Evolutionary conservation across 2,797 vertebrate genomes (phyloP).

Genomic region (Gobio occitaniae): DNA sequence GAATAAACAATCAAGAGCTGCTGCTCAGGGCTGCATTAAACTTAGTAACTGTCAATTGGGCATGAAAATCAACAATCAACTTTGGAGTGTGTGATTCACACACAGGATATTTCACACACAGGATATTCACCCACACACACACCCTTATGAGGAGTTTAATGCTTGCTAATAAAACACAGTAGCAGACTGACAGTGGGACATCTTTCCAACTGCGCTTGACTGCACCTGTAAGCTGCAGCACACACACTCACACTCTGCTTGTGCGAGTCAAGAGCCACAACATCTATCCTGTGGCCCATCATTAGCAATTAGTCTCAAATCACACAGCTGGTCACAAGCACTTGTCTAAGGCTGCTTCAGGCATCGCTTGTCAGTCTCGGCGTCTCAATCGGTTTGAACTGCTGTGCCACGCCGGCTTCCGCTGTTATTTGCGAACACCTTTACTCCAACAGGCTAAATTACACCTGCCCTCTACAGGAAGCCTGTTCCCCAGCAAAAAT

Average conservation of each 20-base stretch:
- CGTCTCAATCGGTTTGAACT: constrained; percentile 1
- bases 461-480: constrained; percentile 30
- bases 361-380: constrained; percentile 18
- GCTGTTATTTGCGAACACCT: constrained; percentile 8
- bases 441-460: constrained; percentile 10
- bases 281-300: constrained; percentile 48
- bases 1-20: not conserved
- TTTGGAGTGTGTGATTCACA: not conserved
- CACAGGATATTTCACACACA: constrained; percentile 5
- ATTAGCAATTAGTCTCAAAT: constrained; percentile 46
- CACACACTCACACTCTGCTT: not conserved
- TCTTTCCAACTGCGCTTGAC: constrained; percentile 20
- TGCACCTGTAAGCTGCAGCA: constrained; percentile 38
- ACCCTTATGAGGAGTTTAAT: constrained; percentile 27
- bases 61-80: not conserved
- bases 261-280: not conserved
- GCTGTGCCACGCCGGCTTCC: not conserved
- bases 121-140: constrained; percentile 7
- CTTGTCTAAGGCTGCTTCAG: constrained; percentile 35
- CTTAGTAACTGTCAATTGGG: not conserved
- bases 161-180: constrained; percentile 60
- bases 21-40: constrained; percentile 4
- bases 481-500: not conserved
- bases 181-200: constrained; percentile 28
- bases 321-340: constrained; percentile 43